These are phyloP conservation scores for Masticophis lateralis DNA, from an alignment of 2,797 vertebrate genomes.

Conservation along the genomic window DNA sequence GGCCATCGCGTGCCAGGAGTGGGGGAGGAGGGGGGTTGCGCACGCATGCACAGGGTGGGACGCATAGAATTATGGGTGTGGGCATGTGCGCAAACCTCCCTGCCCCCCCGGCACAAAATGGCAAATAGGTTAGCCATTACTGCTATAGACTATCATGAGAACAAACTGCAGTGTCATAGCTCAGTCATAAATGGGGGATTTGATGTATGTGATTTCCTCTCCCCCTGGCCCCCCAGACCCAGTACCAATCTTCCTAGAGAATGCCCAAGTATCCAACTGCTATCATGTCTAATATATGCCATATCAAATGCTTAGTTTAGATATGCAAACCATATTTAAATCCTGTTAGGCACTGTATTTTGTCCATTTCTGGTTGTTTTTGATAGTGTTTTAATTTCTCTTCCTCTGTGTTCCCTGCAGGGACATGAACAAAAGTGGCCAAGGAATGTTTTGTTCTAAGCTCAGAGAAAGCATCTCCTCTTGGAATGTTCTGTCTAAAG, in stretches of 20 bases:
- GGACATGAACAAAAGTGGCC: neutral
- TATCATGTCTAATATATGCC: neutral
- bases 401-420: neutral
- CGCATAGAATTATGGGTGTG: no score
- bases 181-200: neutral
- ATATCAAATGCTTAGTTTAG: neutral
- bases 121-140: no score
- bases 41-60: no score
- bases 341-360: neutral
- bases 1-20: no score
- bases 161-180: neutral
- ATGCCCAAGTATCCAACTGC: neutral
- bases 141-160: neutral
- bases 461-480: neutral
- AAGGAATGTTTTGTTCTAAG: neutral
- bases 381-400: neutral
- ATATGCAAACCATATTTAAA: neutral
- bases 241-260: neutral
- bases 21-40: no score
- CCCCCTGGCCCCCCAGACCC: no score
- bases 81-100: no score
- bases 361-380: neutral
- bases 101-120: no score
- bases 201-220: neutral
- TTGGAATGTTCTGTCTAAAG: neutral